Percentiles rank a stretch among this genome's conserved stretches.
These are phyloP conservation scores for Apis cerana DNA, from an alignment of 1,140 invertebrate genomes.

Conservation along the genomic window DNA sequence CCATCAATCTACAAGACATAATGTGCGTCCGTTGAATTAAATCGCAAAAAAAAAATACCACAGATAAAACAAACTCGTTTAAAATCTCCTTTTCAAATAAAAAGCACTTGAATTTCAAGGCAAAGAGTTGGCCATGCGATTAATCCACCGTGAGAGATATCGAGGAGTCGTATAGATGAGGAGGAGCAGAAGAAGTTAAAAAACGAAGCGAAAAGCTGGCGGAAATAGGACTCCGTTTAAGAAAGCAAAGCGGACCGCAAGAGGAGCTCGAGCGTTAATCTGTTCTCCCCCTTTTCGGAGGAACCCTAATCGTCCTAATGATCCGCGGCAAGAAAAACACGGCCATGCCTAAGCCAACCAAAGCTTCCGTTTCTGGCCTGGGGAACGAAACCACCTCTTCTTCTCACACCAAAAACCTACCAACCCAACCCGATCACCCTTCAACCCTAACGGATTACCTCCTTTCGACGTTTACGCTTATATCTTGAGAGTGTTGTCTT, in stretches of 20 bases:
- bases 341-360: constrained; percentile 77
- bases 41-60: background rate
- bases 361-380: constrained; percentile 72
- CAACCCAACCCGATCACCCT: constrained; percentile 64
- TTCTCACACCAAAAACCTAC: constrained; percentile 59
- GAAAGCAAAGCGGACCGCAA: constrained; percentile 56
- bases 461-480: constrained; percentile 55
- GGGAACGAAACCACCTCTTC: constrained; percentile 70
- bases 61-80: background rate
- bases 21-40: background rate
- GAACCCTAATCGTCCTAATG: constrained; percentile 80
- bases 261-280: constrained; percentile 71
- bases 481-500: constrained; percentile 15
- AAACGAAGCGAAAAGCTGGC: constrained; percentile 25
- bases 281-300: constrained; percentile 76
- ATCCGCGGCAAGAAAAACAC: constrained; percentile 81
- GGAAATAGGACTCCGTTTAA: constrained; percentile 48
- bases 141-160: background rate
- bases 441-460: constrained; percentile 70
- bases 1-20: background rate
- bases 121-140: background rate
- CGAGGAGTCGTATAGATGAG: background rate
- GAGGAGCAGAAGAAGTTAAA: background rate
- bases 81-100: background rate
- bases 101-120: background rate